Percentiles rank a stretch among this genome's conserved stretches.
These are phyloP conservation scores for Misgurnus anguillicaudatus DNA, from an alignment of 2,113 vertebrate species.

Conservation along the genomic window DNA sequence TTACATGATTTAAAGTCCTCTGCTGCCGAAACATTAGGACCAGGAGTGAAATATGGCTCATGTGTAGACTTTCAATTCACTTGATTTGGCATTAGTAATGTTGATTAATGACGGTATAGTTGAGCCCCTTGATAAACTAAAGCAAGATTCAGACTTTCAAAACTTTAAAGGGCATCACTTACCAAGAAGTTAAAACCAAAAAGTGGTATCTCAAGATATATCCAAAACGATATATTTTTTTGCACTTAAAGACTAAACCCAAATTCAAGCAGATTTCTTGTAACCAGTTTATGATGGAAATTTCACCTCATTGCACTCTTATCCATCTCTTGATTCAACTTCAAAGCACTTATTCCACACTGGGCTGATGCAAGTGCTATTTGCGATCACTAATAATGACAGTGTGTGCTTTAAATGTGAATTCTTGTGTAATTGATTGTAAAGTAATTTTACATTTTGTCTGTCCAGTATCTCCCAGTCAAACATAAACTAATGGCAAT, in stretches of 20 bases:
- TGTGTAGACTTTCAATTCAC: slow-evolving; percentile 38
- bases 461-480: neutral
- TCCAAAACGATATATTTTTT: too few species aligned
- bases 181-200: slow-evolving; percentile 8
- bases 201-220: too few species aligned
- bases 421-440: neutral
- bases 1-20: slow-evolving; percentile 6
- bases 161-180: neutral
- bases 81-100: slow-evolving; percentile 27
- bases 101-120: neutral
- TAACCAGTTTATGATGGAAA: neutral
- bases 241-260: neutral
- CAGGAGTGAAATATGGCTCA: neutral
- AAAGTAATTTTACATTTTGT: neutral
- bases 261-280: neutral
- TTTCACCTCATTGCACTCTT: neutral
- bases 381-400: neutral
- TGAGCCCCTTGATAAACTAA: neutral
- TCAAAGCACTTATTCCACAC: neutral
- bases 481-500: neutral
- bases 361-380: neutral
- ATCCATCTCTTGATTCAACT: too few species aligned
- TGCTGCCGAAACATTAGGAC: neutral
- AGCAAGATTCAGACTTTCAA: slow-evolving; percentile 6
- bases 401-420: neutral